A percentile compares a stretch with the other conserved stretches of the same genome.
These are phyloP conservation scores for Hephaestus fuliginosus DNA, from an alignment of 2,797 vertebrate species.

Conservation along the genomic window DNA sequence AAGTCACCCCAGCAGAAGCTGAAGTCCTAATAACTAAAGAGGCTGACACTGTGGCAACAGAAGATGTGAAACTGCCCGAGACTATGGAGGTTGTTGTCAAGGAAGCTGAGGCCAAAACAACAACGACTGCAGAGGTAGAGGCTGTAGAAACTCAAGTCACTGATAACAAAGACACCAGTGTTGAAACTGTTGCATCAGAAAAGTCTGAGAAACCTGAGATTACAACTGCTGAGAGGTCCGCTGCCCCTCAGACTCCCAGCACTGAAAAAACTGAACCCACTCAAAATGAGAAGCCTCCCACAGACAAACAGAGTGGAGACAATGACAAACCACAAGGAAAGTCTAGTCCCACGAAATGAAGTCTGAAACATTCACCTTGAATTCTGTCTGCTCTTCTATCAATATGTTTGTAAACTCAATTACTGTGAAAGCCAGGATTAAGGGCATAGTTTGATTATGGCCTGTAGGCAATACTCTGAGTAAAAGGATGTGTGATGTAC, in stretches of 20 bases:
- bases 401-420: constrained; percentile 2
- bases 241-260: constrained; percentile 12
- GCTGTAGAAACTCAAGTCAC: background rate
- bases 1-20: background rate
- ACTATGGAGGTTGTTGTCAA: constrained; percentile 6
- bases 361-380: constrained; percentile 16
- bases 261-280: constrained; percentile 23
- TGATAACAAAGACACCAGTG: constrained; percentile 7
- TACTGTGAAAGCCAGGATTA: constrained; percentile 6
- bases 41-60: background rate
- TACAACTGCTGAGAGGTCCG: constrained; percentile 2
- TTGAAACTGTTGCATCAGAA: constrained; percentile 10
- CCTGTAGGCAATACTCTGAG: background rate
- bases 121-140: background rate
- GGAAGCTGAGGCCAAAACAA: constrained; percentile 6
- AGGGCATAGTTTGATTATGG: constrained; percentile 19
- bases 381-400: constrained; percentile 9
- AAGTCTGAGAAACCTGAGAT: constrained; percentile 17
- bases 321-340: constrained; percentile 6
- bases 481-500: constrained; percentile 22
- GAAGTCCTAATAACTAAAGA: background rate
- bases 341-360: constrained; percentile 33
- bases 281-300: constrained; percentile 18
- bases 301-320: constrained; percentile 13
- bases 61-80: constrained; percentile 9